phyloP scores from a whole-genome alignment of 2,888 invertebrate genomes.

The Drosophila fulvimacula region DNA sequence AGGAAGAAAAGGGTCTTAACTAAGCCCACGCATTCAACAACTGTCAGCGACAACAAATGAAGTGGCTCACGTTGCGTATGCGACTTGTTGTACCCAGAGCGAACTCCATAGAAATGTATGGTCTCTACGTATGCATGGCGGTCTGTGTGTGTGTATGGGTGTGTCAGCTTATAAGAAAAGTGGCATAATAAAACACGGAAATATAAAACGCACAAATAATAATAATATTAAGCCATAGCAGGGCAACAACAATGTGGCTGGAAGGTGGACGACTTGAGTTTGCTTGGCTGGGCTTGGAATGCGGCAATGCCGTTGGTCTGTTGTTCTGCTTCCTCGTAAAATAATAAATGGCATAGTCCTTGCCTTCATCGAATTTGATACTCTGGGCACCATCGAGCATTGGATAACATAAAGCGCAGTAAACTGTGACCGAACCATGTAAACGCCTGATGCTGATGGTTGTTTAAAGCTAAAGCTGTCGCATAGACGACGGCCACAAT shows the following conservation, averaged over 20 bases:
- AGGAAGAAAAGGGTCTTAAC: constrained; percentile 16
- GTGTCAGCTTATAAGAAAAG: constrained; percentile 53
- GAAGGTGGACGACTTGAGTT: constrained; percentile 41
- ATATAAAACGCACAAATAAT: constrained; percentile 78
- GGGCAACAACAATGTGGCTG: constrained; percentile 53
- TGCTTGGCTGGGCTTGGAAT: constrained; percentile 20
- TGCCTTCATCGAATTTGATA: constrained; percentile 71
- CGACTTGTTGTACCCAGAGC: constrained; percentile 59
- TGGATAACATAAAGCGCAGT: constrained; percentile 57
- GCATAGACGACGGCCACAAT: constrained; percentile 37
- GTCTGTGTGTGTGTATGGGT: constrained; percentile 7
- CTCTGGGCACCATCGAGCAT: constrained; percentile 38
- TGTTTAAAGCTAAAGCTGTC: constrained; percentile 45
- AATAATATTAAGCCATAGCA: constrained; percentile 73
- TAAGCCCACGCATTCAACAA: constrained; percentile 62
- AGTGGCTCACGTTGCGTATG: constrained; percentile 64
- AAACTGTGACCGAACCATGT: constrained; percentile 61
- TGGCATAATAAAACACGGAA: constrained; percentile 75
- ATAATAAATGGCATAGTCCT: constrained; percentile 73
- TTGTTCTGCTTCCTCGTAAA: constrained; percentile 61
- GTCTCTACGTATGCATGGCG: constrained; percentile 9
- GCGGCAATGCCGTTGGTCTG: constrained; percentile 20
- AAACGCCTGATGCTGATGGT: constrained; percentile 46
- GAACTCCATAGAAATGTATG: constrained; percentile 59
- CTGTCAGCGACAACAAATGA: constrained; percentile 73